Evolutionary conservation across 2,888 invertebrate species (phyloP).

Genomic region (Reticulitermes lucifugus): DNA sequence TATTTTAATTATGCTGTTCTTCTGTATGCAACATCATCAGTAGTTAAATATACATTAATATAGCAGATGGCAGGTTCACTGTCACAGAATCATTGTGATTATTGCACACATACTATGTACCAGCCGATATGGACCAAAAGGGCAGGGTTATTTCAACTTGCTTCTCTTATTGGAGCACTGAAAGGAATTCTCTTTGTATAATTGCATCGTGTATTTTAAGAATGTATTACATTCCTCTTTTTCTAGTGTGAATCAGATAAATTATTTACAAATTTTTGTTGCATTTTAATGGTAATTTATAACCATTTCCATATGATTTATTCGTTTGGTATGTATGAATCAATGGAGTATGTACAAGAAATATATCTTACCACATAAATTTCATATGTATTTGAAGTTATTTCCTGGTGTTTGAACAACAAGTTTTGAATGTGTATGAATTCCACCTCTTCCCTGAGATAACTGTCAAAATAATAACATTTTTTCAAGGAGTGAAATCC

Average conservation of each 20-base stretch:
- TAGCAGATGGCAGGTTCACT: conserved; percentile 3
- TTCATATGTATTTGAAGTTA: not conserved
- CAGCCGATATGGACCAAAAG: not conserved
- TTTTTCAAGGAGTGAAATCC: no score
- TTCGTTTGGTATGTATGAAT: not conserved
- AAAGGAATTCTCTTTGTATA: not conserved
- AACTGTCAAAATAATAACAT: no score
- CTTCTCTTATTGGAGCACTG: not conserved
- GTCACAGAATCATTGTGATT: not conserved
- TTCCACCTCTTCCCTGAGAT: no score
- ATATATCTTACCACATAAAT: not conserved
- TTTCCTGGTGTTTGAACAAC: no score
- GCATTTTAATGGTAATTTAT: conserved; percentile 22
- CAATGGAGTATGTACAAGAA: not conserved
- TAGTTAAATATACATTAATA: conserved; percentile 36
- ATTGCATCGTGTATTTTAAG: not conserved
- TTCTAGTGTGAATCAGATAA: not conserved
- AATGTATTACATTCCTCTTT: conserved; percentile 19
- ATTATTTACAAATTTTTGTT: not conserved
- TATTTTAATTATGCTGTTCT: conserved; percentile 63
- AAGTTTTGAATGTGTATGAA: no score
- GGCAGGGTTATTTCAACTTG: conserved; percentile 16
- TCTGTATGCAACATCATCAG: conserved; percentile 56
- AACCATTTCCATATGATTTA: not conserved
- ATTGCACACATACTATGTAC: not conserved